Evolutionary conservation across 2,113 vertebrate genomes (phyloP).

Genomic region (Mungos mungo): DNA sequence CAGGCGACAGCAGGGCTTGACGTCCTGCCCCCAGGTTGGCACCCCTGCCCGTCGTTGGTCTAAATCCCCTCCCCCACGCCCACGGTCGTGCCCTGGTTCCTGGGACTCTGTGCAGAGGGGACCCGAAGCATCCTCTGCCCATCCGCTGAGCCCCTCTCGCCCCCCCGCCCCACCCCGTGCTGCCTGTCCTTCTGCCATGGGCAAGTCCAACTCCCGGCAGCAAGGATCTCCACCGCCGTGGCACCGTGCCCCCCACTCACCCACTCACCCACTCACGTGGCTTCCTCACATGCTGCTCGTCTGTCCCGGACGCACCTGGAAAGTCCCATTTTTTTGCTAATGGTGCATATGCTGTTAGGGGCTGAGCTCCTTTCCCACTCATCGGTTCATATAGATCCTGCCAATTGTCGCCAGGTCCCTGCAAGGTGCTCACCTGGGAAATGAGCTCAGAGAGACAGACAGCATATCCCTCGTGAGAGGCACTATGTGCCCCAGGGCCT

Average conservation of each 20-base stretch:
- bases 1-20: accelerated
- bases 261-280: accelerated
- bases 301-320: background rate
- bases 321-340: background rate
- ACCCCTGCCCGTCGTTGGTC: too few relatives aligned
- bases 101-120: background rate
- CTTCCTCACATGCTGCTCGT: background rate
- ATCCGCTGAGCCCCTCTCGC: accelerated
- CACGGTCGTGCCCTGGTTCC: background rate
- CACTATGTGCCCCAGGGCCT: background rate
- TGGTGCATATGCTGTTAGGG: accelerated
- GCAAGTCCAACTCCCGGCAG: too few relatives aligned
- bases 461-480: background rate
- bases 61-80: background rate
- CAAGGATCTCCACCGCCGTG: background rate
- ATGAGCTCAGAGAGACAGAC: background rate
- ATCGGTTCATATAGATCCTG: accelerated
- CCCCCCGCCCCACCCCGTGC: accelerated
- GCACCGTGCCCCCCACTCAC: background rate
- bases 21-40: background rate
- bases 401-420: too few relatives aligned
- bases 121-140: background rate
- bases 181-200: background rate
- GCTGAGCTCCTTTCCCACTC: too few relatives aligned
- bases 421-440: background rate